These are phyloP conservation scores for Xanthorhoe designata DNA, from an alignment of 2,888 invertebrate species.

Conservation along the genomic window DNA sequence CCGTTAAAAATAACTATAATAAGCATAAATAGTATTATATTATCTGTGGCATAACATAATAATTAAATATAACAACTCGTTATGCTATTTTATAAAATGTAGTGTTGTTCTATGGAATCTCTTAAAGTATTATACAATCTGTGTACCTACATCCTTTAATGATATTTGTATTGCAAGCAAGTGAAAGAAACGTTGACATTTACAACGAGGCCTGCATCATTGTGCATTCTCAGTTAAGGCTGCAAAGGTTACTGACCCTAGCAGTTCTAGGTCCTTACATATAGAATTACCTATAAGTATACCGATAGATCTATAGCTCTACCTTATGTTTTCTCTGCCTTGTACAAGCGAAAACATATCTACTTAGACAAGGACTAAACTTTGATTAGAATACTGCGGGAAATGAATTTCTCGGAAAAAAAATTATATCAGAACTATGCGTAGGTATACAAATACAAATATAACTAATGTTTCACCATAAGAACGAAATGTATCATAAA, in stretches of 20 bases:
- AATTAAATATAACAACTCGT: too few species aligned
- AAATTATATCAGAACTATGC: background rate
- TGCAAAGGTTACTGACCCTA: constrained; percentile 52
- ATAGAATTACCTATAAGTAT: background rate
- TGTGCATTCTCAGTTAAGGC: constrained; percentile 67
- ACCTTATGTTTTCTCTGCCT: background rate
- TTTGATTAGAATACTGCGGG: constrained; percentile 1
- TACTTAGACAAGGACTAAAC: background rate
- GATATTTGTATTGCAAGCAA: constrained; percentile 41
- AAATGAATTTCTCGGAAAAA: constrained; percentile 11
- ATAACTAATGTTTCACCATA: too few species aligned
- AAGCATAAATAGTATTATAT: too few species aligned
- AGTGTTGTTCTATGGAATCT: too few species aligned
- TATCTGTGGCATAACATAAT: too few species aligned
- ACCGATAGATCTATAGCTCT: background rate
- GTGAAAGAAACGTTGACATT: constrained; percentile 59
- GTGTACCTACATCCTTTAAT: background rate
- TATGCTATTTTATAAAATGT: too few species aligned
- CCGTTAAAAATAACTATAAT: too few species aligned
- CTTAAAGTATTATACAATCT: background rate
- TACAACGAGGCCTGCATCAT: constrained; percentile 62
- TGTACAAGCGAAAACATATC: background rate
- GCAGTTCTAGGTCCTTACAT: background rate
- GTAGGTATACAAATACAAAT: too few species aligned
- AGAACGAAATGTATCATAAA: too few species aligned